These are phyloP conservation scores for Himalopsyche phryganea DNA, from an alignment of 1,140 invertebrate genomes.

Conservation along the genomic window DNA sequence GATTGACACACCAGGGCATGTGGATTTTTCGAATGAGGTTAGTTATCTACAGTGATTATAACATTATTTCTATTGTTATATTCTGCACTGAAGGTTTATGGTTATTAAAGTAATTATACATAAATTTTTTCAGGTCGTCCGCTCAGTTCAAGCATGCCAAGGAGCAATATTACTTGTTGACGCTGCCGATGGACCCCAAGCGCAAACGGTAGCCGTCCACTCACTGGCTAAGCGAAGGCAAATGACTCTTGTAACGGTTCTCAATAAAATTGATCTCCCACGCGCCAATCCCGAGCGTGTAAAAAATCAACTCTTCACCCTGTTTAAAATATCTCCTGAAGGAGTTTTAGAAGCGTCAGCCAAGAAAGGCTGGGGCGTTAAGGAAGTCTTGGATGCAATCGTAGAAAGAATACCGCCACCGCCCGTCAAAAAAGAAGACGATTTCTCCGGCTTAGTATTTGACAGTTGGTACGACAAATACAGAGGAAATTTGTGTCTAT, in stretches of 20 bases:
- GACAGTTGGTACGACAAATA: constrained; percentile 93
- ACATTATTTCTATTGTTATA: too few relatives aligned
- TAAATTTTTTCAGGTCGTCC: constrained; percentile 57
- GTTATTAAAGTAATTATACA: too few relatives aligned
- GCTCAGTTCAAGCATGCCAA: constrained; percentile 88
- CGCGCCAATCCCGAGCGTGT: constrained; percentile 82
- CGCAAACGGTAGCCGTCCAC: constrained; percentile 97
- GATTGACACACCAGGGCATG: constrained; percentile 98
- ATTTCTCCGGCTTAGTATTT: constrained; percentile 82
- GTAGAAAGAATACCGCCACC: constrained; percentile 79
- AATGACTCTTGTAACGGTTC: constrained; percentile 82
- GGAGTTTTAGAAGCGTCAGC: constrained; percentile 74
- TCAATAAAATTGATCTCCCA: constrained; percentile 97
- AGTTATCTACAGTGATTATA: constrained; percentile 7
- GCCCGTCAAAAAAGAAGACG: constrained; percentile 52
- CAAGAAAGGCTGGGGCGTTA: constrained; percentile 80
- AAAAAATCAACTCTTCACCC: constrained; percentile 70
- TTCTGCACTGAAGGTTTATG: too few relatives aligned
- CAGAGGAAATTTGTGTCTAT: constrained; percentile 76
- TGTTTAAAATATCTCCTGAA: constrained; percentile 79
- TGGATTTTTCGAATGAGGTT: constrained; percentile 97
- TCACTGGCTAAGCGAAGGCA: constrained; percentile 84
- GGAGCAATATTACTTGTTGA: constrained; percentile 93
- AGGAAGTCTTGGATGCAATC: constrained; percentile 71
- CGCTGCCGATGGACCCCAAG: constrained; percentile 95